Evolutionary conservation across 2,888 invertebrate genomes (phyloP), one percentile per base, ranked within the genome.

Genomic region (Conistra vaccinii): DNA sequence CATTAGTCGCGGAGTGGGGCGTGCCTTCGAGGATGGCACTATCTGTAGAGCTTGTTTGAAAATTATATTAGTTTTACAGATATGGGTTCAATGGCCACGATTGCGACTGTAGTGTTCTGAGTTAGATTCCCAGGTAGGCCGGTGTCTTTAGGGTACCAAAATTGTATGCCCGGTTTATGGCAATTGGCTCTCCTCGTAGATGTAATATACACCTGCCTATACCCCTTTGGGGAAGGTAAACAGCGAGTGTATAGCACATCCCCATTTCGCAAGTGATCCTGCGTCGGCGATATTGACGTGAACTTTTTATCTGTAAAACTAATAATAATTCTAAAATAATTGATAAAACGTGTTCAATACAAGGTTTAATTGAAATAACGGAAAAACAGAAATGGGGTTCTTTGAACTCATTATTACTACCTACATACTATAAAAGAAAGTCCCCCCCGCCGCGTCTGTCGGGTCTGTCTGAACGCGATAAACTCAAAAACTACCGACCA

Each of bases 1-100:
- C 39, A 39, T 10, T 39, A 10, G 12, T 12, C 39, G 39, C 12
- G 12, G 39, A 12, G 39, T 39, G 39, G 39, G 12, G 12, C 39
- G 39, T 12, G 39, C 3, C 39, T 39, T 39, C 39, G 12, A 12
- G 12, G 1, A 10, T 39, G 12, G 39, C 12, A 12, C 0, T 39
- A 12, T 1, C 39, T 39, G 39, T 39, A 9, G 20, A 3, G 17
- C 6, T 23, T 29, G 17, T 39, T 35, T 55, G 5, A 1, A 10
- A n/a, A 61, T 79, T 39, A 7, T 67, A 48, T 67, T 66, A 58
- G 60, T 79, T 79, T 66, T 69, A 61, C 65, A 73, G 68, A 66
- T 69, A 42, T 17, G 45, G 9, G 26, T 35, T 35, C 69, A 69
- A 67, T 35, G 35, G 6, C 5, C 23, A 17, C 14, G 14, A 23